Evolutionary conservation across 1,140 invertebrate genomes (phyloP), one percentile per base, ranked within the genome.

Genomic region (Drosophila varians): DNA sequence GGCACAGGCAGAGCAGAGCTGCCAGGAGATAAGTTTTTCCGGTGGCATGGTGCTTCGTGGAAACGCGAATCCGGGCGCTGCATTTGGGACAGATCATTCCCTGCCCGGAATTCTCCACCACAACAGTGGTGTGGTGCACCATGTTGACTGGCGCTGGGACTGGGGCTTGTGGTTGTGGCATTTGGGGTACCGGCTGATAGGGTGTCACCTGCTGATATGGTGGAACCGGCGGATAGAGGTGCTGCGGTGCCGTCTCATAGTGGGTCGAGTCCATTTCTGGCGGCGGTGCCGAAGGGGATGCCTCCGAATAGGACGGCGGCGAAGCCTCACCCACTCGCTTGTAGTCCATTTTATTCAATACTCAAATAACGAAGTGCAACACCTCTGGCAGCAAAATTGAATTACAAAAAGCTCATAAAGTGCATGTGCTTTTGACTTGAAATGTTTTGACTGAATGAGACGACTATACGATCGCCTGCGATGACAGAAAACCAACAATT

Each of bases 1-100:
- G 6, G 9, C 55, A 61, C 0, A 76, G 45, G 14, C 80, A 86
- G 6, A 84, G 68, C 0, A 86, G 1, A 0, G 46, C 65, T 0
- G 76, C 40, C 40, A 73, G 9, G 3, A 28, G 26, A 23, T 80
- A 84, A 0, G 80, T 84, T 5, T 19, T 55, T 16, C 76, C 55
- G 1, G 80, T 84, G 0, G 76, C 43, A 66, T 80, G 76, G 9
- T 52, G 25, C n/a, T 86, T 48, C 25, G 66, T 65, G 1, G 49
- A 51, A 23, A 86, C 1, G 0, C 46, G 38, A 6, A 80, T 36
- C n/a, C 68, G 54, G 0, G 68, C 68, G 1, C 62, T 42, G 43
- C 80, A 84, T 4, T 76, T 31, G 26, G 80, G 80, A 38, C 80
- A 84, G 18, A 61, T 47, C 68, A 70, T 74, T 14, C 75, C 79